A percentile compares a stretch with the other conserved stretches of the same genome.
phyloP scores from a whole-genome alignment of 2,113 vertebrate species.

The Pycnonotus jocosus region DNA sequence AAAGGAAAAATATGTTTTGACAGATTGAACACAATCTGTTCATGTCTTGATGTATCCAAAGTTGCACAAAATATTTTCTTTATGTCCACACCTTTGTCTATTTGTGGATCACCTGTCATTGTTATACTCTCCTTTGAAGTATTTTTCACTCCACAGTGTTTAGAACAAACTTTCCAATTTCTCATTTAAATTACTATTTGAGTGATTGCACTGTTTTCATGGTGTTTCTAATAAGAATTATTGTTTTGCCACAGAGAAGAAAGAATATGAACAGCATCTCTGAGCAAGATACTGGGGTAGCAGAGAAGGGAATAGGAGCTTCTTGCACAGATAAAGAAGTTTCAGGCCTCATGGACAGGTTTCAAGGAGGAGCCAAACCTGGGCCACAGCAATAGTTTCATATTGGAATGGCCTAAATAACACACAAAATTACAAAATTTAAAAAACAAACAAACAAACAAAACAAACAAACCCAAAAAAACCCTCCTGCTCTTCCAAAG shows the following conservation, averaged over 20 bases:
- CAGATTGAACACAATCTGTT: conserved; percentile 11
- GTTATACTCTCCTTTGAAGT: background rate
- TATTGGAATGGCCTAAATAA: background rate
- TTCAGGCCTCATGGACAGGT: background rate
- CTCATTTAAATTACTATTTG: background rate
- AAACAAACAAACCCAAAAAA: too few species aligned
- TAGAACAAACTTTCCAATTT: background rate
- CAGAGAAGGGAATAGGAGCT: background rate
- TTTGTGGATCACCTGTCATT: background rate
- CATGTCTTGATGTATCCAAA: background rate
- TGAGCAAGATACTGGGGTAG: background rate
- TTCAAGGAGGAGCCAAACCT: background rate
- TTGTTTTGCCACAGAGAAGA: background rate
- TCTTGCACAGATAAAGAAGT: background rate
- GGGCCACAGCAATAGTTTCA: background rate
- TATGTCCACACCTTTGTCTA: background rate
- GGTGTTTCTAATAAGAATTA: background rate
- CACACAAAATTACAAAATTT: background rate
- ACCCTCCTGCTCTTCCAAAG: background rate
- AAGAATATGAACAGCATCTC: background rate
- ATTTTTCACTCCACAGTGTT: background rate
- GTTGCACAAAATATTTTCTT: background rate
- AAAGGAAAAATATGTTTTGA: background rate
- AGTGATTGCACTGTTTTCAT: background rate
- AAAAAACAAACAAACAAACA: background rate